Evolutionary conservation across 1,140 invertebrate genomes (phyloP).

Genomic region (Glomeris maerens): DNA sequence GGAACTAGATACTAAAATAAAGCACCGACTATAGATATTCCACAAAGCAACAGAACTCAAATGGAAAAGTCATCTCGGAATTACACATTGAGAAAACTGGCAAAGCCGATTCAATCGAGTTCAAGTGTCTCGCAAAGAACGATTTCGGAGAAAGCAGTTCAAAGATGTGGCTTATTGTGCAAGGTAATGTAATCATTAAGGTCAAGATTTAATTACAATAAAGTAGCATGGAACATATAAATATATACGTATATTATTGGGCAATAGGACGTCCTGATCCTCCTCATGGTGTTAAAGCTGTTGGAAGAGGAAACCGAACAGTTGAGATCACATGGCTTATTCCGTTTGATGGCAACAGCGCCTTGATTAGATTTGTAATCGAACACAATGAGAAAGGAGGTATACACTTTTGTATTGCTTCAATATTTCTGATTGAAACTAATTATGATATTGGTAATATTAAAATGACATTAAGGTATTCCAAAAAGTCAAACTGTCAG

Average conservation of each 20-base stretch:
- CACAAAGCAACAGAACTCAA: not conserved
- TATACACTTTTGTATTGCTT: slow-evolving; percentile 37
- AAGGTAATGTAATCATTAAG: slow-evolving; percentile 44
- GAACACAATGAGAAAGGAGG: slow-evolving; percentile 84
- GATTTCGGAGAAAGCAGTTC: slow-evolving; percentile 79
- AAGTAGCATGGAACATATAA: not conserved
- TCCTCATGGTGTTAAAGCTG: slow-evolving; percentile 74
- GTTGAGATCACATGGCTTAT: slow-evolving; percentile 83
- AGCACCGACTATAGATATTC: not conserved
- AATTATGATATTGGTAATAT: not conserved
- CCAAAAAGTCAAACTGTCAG: not conserved
- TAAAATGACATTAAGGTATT: not conserved
- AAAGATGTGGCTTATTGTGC: slow-evolving; percentile 75
- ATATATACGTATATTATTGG: not conserved
- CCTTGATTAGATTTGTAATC: slow-evolving; percentile 76
- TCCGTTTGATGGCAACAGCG: slow-evolving; percentile 90
- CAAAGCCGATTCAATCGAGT: slow-evolving; percentile 69
- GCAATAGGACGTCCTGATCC: slow-evolving; percentile 80
- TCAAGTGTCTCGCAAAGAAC: slow-evolving; percentile 76
- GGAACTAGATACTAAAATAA: no score
- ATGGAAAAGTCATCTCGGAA: slow-evolving; percentile 29
- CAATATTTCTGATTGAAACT: not conserved
- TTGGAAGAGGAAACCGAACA: slow-evolving; percentile 77
- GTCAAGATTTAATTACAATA: not conserved
- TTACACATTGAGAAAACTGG: slow-evolving; percentile 67